Percentiles rank a stretch among this genome's conserved stretches.
Evolutionary conservation across 1,140 invertebrate genomes (phyloP).

Genomic region (Dendroctonus valens): DNA sequence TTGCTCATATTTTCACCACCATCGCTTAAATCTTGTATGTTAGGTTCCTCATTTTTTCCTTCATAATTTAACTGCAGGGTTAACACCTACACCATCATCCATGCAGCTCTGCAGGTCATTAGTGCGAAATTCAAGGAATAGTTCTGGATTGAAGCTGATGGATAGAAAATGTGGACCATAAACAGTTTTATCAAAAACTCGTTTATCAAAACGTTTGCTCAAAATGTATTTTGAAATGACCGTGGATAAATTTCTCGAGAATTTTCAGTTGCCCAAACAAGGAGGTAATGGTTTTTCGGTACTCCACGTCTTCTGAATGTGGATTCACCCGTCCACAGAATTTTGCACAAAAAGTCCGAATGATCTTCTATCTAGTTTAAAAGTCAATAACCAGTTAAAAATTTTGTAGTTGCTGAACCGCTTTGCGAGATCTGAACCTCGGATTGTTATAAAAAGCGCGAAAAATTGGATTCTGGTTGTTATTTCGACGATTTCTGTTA

Average conservation of each 20-base stretch:
- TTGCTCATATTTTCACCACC: too few species aligned
- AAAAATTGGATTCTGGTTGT: constrained; percentile 9
- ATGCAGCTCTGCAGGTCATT: constrained; percentile 5
- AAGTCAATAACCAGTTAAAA: constrained; percentile 7
- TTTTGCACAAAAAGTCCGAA: constrained; percentile 12
- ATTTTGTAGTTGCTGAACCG: neutral
- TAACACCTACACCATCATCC: too few species aligned
- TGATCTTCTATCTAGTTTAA: constrained; percentile 12
- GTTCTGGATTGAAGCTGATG: constrained; percentile 9
- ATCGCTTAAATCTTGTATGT: too few species aligned
- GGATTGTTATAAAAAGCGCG: constrained; percentile 19
- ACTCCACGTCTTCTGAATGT: constrained; percentile 7
- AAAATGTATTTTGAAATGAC: constrained; percentile 14
- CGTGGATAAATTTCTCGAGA: constrained; percentile 7
- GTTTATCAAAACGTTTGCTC: constrained; percentile 7
- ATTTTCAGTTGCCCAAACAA: constrained; percentile 12
- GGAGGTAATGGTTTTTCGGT: constrained; percentile 5
- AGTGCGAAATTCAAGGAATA: constrained; percentile 13
- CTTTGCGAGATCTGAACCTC: constrained; percentile 10
- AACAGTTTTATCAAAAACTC: constrained; percentile 14
- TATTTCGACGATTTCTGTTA: constrained; percentile 12
- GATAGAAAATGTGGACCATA: constrained; percentile 15
- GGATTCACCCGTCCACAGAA: constrained; percentile 11
- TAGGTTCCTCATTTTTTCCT: too few species aligned
- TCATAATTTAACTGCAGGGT: too few species aligned